phyloP scores from a whole-genome alignment of 1,140 invertebrate genomes.

The Dermatophagoides farinae region DNA sequence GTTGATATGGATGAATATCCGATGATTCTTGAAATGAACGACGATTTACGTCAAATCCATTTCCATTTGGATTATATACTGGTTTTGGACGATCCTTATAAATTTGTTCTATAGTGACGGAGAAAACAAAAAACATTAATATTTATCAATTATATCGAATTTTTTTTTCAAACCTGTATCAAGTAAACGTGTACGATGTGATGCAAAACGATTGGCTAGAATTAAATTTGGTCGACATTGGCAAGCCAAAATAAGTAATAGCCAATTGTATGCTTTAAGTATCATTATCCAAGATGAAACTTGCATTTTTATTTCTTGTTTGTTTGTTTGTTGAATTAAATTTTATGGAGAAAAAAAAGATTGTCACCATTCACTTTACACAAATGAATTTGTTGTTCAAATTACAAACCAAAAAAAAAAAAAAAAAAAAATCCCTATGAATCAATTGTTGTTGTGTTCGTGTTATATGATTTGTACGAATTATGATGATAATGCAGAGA shows the following conservation, averaged over 20 bases:
- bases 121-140: not conserved
- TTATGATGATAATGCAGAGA: too few species aligned
- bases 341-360: too few species aligned
- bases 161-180: not conserved
- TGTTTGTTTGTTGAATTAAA: too few species aligned
- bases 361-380: too few species aligned
- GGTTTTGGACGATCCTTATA: not conserved
- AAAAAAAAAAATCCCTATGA: too few species aligned
- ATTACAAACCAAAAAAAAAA: too few species aligned
- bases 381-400: too few species aligned
- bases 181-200: conserved; percentile 1
- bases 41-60: not conserved
- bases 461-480: too few species aligned
- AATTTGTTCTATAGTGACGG: not conserved
- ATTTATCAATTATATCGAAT: not conserved
- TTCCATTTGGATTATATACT: not conserved
- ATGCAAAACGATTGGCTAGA: not conserved
- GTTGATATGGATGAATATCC: too few species aligned
- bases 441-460: too few species aligned
- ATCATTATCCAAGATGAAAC: not conserved
- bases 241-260: not conserved
- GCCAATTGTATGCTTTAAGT: not conserved
- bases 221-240: not conserved
- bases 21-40: not conserved
- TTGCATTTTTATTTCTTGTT: too few species aligned